Conservation (phyloP, 2,888 invertebrate species). For the Ichneumoninae sp. region DNA sequence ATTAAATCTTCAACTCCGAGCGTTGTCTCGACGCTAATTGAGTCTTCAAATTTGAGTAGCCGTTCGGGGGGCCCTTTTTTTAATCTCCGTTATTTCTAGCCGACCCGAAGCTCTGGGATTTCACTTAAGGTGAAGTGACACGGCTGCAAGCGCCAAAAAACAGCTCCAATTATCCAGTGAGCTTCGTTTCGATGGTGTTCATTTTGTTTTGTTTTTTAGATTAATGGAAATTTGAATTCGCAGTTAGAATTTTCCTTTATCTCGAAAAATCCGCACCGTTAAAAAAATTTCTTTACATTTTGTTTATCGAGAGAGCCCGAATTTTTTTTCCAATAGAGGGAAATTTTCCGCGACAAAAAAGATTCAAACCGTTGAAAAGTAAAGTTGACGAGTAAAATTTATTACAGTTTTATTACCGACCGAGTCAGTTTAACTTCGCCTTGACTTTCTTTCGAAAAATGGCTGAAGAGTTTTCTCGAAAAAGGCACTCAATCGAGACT, state of each 20-base stretch:
- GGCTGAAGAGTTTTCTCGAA: not conserved
- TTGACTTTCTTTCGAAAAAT: not conserved
- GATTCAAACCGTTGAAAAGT: too few relatives aligned
- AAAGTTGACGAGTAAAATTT: too few relatives aligned
- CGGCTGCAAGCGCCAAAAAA: too few relatives aligned
- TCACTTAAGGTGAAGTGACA: not conserved
- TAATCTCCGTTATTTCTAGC: not conserved
- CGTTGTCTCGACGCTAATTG: constrained; percentile 16
- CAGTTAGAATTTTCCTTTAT: too few relatives aligned
- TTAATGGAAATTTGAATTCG: too few relatives aligned
- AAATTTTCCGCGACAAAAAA: too few relatives aligned
- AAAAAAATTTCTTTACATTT: too few relatives aligned
- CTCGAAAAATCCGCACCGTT: too few relatives aligned
- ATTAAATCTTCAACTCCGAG: constrained; percentile 16
- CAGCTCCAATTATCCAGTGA: not conserved
- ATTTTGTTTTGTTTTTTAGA: too few relatives aligned
- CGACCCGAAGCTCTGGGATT: not conserved
- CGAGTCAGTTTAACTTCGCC: not conserved
- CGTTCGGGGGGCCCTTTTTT: not conserved
- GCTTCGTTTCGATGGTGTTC: not conserved
- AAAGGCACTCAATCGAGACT: not conserved
- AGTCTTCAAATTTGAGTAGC: constrained; percentile 22
- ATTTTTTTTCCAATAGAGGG: too few relatives aligned
- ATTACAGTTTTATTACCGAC: too few relatives aligned
- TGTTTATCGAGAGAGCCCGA: too few relatives aligned